Base-by-base conservation (phyloP, 2,797 vertebrate species). In the Merluccius polli region DNA sequence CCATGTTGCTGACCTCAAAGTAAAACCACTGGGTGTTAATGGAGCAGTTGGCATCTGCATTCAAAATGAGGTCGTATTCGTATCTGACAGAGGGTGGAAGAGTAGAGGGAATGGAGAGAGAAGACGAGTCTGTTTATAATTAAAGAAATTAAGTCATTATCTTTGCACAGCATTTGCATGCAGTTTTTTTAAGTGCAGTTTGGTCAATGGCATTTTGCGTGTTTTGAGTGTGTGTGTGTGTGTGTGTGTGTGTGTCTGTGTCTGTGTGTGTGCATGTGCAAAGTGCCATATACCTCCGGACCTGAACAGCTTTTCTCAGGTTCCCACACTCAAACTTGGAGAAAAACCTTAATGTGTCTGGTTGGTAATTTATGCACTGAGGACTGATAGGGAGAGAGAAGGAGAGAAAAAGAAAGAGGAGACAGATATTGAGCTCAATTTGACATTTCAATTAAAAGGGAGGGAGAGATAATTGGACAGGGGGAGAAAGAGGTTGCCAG, bases 271-370 rank as follows among this genome's bases (percentile, higher is more conserved):
- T 41, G 73, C 68, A 18, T 65, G 63, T 8, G 36, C 4, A 13
- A 11, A 21, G 69, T 48, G 73, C 31, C 77, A 0, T 44, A 31
- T 94, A 98, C 97, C 95, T 95, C 70, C 95, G 94, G 75, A 95
- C 92, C 90, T 95, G 96, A 80, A 97, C 90, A 78, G 92, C 97
- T 88, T 96, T 98, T 71, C 95, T 94, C 36, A 98, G 93, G 81
- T 98, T 98, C 52, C 97, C 97, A 0, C 95, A 94, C 86, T 98
- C 97, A 90, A 98, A 98, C 75, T 89, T 92, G n/a, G 97, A 98
- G 90, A 89, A 95, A 90, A 98, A 98, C 0, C 75, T 91, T 76
- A 98, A 83, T 18, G 91, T 90, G 52, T 82, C 80, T 32, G 90
- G 81, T 70, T 85, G 27, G 76, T 81, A 86, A 1, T 84, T 71